These are phyloP conservation scores for Manis pentadactyla DNA, from an alignment of 2,797 vertebrate species.

Conservation along the genomic window DNA sequence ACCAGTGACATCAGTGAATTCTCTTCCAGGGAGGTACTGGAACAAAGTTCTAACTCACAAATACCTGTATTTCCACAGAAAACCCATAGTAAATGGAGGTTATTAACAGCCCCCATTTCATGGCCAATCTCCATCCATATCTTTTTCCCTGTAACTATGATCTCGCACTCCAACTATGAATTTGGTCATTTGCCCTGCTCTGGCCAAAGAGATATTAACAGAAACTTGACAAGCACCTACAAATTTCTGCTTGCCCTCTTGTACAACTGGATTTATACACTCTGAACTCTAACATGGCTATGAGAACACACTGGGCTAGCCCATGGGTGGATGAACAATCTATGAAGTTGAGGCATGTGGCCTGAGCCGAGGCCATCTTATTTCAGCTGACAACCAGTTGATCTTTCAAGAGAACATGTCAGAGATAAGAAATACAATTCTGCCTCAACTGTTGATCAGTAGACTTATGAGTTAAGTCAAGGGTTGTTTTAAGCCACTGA, in stretches of 20 bases:
- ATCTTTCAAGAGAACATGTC: background rate
- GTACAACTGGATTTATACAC: background rate
- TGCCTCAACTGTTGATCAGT: background rate
- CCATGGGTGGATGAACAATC: background rate
- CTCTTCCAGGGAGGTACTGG: background rate
- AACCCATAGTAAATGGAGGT: background rate
- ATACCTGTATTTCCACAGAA: background rate
- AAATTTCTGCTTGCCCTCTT: background rate
- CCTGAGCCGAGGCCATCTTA: background rate
- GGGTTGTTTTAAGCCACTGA: background rate
- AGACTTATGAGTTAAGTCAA: background rate
- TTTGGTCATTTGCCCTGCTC: background rate
- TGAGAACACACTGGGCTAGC: background rate
- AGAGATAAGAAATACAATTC: background rate
- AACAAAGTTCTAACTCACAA: background rate
- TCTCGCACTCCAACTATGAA: background rate
- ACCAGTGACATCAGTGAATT: background rate
- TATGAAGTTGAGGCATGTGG: background rate
- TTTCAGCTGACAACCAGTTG: background rate
- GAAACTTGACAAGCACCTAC: background rate
- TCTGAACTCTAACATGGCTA: background rate
- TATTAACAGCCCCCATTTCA: background rate
- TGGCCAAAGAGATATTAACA: background rate
- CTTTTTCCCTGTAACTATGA: background rate
- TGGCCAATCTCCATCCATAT: background rate